Base-by-base conservation (phyloP, 2,888 invertebrate genomes). In the Drosophila fungiperda region DNA sequence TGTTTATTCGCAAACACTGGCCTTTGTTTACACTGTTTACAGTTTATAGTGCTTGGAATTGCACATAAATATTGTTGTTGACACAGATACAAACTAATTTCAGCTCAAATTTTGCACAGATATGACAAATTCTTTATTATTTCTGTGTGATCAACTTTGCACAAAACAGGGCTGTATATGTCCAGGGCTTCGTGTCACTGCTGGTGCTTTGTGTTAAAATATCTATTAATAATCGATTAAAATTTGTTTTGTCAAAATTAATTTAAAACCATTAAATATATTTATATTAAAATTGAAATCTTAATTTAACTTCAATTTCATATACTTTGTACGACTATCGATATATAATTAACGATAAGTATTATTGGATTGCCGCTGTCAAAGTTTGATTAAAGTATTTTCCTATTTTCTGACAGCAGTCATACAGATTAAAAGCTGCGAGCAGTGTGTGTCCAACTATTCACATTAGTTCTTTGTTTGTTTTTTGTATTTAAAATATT, bases 111-210 rank as follows among this genome's bases (percentile, higher is more conserved):
- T 79, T 68, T 63, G 53, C 48, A 71, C 68, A 33, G 23, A 71
- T 70, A 63, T 76, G 17, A 55, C 67, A 50, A 78, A 53, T 60
- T 48, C 53, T 52, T 76, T 71, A 38, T 59, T 68, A 40, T 59
- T 55, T 73, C 17, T 60, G 38, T 61, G 29, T 59, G 53, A 53
- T 57, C 40, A 45, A 65, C 42, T 65, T 49, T 64, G 17, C 50
- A 55, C 12, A 63, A 53, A 40, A 55, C 78, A 78, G 78, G 35
- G 63, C 8, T 73, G 78, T 57, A n/a, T 32, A 8, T 0, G 5
- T 7, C 59, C 32, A 76, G 76, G 68, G 68, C 42, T 68, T 3
- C 38, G 17, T 8, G 8, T 9, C 36, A 15, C 5, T 15, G 29
- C 2, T 32, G 7, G 3, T 9, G 20, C 26, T 35, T 15, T 29